phyloP scores from a whole-genome alignment of 2,113 vertebrate species.

The Mesocricetus auratus region DNA sequence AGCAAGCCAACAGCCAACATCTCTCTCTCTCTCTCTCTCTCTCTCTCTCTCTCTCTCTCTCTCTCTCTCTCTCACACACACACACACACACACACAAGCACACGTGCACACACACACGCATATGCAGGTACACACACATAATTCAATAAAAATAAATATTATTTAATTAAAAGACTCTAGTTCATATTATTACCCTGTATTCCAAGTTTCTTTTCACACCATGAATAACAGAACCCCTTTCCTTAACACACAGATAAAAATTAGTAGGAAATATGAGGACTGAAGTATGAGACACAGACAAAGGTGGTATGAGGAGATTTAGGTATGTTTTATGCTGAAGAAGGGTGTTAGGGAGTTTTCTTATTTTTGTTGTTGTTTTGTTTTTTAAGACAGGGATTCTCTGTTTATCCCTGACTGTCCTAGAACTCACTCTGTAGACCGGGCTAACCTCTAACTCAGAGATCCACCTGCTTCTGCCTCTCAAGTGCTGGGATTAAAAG shows the following conservation, averaged over 20 bases:
- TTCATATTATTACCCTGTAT: constrained; percentile 25
- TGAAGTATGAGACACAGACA: constrained; percentile 18
- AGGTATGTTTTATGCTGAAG: background rate
- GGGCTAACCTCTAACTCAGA: background rate
- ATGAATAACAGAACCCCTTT: background rate
- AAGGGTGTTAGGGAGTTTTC: constrained; percentile 10
- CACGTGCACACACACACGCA: background rate
- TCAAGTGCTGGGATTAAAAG: background rate
- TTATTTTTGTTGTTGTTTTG: background rate
- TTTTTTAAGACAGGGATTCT: background rate
- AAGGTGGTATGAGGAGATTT: background rate
- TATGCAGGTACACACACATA: background rate
- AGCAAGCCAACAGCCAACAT: no score
- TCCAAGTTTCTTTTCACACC: constrained; percentile 19
- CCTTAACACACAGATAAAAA: background rate
- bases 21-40: no score
- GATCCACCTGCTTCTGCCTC: background rate
- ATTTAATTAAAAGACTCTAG: background rate
- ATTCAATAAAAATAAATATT: background rate
- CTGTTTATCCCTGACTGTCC: background rate
- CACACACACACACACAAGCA: no score
- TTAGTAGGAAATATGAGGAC: constrained; percentile 7
- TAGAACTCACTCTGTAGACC: background rate
- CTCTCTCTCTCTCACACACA: no score
- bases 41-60: no score